Percentiles rank a stretch among this genome's conserved stretches.
Conservation (phyloP, 2,797 vertebrate species). For the Premnoplex brunnescens region DNA sequence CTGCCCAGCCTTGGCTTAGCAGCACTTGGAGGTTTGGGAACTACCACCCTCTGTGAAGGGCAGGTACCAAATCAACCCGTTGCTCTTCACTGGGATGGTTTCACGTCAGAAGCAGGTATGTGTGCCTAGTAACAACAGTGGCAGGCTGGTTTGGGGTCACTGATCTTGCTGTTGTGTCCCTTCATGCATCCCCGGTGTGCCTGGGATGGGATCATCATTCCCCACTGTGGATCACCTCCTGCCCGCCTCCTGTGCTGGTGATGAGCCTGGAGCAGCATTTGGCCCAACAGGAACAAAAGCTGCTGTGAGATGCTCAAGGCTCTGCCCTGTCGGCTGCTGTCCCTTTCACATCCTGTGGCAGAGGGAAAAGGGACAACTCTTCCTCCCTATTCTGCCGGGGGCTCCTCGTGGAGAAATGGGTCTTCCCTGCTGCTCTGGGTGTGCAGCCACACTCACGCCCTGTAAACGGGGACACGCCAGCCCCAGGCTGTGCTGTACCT, state of each 20-base stretch:
- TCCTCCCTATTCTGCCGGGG: background rate
- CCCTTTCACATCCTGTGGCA: fast-evolving
- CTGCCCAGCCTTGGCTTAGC: background rate
- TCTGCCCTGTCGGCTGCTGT: fast-evolving
- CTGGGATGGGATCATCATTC: background rate
- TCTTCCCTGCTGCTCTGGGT: background rate
- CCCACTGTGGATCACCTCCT: background rate
- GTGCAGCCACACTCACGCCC: background rate
- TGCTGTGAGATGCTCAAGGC: background rate
- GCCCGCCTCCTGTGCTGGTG: background rate
- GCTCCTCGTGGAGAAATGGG: fast-evolving
- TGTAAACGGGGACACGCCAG: fast-evolving
- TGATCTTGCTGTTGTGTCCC: background rate
- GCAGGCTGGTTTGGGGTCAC: background rate
- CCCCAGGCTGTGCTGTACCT: background rate
- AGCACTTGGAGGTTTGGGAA: background rate
- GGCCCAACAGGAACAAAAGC: background rate
- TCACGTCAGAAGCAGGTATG: too few species aligned
- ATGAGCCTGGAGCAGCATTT: background rate
- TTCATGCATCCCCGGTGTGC: background rate
- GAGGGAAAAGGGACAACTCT: background rate
- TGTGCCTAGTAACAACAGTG: fast-evolving
- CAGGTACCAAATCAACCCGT: fast-evolving
- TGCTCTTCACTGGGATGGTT: background rate
- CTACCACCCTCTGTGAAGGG: background rate